Conservation (phyloP, 1,140 invertebrate species). For the Panagrolaimus sp. region DNA sequence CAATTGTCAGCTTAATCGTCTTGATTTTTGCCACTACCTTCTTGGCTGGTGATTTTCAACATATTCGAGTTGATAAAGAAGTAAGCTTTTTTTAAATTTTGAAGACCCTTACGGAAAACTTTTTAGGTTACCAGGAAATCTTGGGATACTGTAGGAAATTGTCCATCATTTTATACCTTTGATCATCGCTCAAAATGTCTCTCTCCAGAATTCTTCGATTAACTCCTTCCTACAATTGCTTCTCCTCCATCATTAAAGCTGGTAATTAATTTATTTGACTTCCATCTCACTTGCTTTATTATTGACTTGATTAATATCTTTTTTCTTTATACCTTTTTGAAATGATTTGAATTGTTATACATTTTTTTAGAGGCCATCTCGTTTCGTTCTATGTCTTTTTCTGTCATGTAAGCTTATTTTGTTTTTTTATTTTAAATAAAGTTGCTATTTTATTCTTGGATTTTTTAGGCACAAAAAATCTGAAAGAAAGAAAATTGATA, state of each 20-base stretch:
- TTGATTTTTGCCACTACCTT: conserved; percentile 33
- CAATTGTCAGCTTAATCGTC: conserved; percentile 39
- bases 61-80: conserved; percentile 40
- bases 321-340: too few species aligned
- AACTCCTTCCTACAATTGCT: neutral
- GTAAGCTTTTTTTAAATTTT: conserved; percentile 23
- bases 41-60: conserved; percentile 50
- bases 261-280: conserved; percentile 10
- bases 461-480: conserved; percentile 20
- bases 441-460: neutral
- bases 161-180: conserved; percentile 49
- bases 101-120: too few species aligned
- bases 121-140: conserved; percentile 36
- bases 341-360: too few species aligned
- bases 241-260: neutral
- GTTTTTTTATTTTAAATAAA: conserved; percentile 18
- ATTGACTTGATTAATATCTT: too few species aligned
- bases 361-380: neutral
- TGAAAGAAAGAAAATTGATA: neutral
- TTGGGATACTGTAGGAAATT: conserved; percentile 44
- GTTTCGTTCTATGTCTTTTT: conserved; percentile 8
- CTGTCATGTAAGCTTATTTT: conserved; percentile 18
- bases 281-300: neutral
- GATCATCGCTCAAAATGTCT: conserved; percentile 49
- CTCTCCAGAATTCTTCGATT: conserved; percentile 37